Evolutionary conservation across 2,797 vertebrate genomes (phyloP).

Genomic region (Parotocinclus haroldoi): DNA sequence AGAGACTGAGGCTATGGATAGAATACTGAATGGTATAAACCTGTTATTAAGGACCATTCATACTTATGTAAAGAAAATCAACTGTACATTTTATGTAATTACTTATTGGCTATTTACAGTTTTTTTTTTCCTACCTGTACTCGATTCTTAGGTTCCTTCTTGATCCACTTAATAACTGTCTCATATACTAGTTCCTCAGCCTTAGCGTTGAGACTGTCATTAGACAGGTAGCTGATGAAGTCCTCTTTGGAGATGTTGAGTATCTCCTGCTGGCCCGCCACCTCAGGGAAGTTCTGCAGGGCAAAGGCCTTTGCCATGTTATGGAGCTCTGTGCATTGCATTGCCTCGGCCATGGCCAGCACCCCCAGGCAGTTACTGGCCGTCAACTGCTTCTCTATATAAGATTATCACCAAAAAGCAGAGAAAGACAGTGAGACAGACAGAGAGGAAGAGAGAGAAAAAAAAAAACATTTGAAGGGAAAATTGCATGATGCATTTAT

Average conservation of each 20-base stretch:
- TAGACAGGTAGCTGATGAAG: constrained; percentile 91
- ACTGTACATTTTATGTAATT: no score
- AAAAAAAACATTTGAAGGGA: constrained; percentile 2
- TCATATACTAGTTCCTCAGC: constrained; percentile 96
- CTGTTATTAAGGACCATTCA: no score
- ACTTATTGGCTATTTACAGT: no score
- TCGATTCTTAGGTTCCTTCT: constrained; percentile 81
- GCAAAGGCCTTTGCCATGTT: constrained; percentile 98
- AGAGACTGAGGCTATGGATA: no score
- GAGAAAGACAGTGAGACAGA: background rate
- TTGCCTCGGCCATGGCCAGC: constrained; percentile 96
- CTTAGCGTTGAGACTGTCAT: constrained; percentile 97
- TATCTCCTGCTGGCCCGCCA: constrained; percentile 92
- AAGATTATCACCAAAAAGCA: constrained; percentile 6
- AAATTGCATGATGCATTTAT: constrained; percentile 22
- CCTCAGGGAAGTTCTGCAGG: constrained; percentile 94
- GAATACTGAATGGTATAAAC: no score
- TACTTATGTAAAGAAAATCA: no score
- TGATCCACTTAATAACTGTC: constrained; percentile 96
- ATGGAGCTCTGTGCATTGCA: constrained; percentile 93
- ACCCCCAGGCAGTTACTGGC: constrained; percentile 96
- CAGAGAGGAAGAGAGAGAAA: constrained; percentile 3
- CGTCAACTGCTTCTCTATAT: constrained; percentile 91
- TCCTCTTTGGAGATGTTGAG: constrained; percentile 92
- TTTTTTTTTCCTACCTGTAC: constrained; percentile 76